Percentiles rank a stretch among this genome's conserved stretches.
Evolutionary conservation across 2,797 vertebrate genomes (phyloP).

Genomic region (Eupleurogrammus muticus): DNA sequence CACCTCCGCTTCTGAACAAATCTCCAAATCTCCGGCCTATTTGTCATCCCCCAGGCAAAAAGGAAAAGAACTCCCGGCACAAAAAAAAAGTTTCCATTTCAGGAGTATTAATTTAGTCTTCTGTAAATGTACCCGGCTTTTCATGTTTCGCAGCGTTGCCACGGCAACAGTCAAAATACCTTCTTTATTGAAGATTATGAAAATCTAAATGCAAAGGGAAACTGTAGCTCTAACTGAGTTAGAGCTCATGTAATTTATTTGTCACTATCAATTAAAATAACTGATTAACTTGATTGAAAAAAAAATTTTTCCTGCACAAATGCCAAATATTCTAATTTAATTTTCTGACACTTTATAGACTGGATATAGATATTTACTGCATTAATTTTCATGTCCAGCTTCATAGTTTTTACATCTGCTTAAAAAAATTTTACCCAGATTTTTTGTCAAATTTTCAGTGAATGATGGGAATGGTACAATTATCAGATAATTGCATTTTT

Average conservation of each 20-base stretch:
- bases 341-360: background rate
- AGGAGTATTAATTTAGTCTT: background rate
- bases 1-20: constrained; percentile 70
- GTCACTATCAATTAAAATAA: background rate
- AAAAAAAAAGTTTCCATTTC: constrained; percentile 34
- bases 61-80: constrained; percentile 73
- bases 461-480: too few relatives aligned
- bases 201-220: background rate
- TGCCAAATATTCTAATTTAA: too few relatives aligned
- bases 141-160: background rate
- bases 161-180: too few relatives aligned
- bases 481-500: too few relatives aligned
- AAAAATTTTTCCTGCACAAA: background rate
- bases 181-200: background rate
- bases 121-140: background rate
- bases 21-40: constrained; percentile 65
- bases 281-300: constrained; percentile 4
- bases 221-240: constrained; percentile 1
- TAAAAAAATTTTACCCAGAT: too few relatives aligned
- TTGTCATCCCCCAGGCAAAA: constrained; percentile 75
- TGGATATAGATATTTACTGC: too few relatives aligned
- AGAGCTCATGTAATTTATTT: background rate
- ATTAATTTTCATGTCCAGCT: too few relatives aligned
- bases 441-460: too few relatives aligned
- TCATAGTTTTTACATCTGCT: too few relatives aligned